phyloP scores from a whole-genome alignment of 1,140 invertebrate species.

The Pectinophora gossypiella region DNA sequence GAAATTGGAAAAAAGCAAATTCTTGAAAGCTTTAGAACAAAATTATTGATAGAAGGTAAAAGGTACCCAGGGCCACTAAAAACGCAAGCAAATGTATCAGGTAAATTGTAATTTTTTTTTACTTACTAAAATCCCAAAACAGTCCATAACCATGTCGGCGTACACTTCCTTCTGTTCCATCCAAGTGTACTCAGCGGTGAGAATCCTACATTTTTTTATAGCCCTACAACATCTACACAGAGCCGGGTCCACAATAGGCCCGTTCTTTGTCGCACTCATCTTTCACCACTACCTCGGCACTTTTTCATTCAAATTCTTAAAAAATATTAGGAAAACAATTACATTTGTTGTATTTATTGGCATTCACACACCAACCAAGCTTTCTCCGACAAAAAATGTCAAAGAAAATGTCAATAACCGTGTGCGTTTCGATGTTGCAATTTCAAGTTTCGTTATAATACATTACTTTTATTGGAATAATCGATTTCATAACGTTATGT shows the following conservation, averaged over 20 bases:
- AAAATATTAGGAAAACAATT: too few species aligned
- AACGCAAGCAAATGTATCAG: neutral
- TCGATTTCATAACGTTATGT: too few species aligned
- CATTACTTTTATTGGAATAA: too few species aligned
- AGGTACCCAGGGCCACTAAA: neutral
- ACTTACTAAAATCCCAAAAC: constrained; percentile 36
- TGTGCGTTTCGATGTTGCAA: too few species aligned
- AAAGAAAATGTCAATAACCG: too few species aligned
- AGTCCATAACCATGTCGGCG: constrained; percentile 42
- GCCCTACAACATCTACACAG: constrained; percentile 35
- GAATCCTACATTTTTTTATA: constrained; percentile 32
- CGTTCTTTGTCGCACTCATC: constrained; percentile 23
- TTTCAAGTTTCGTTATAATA: too few species aligned
- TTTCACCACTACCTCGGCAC: constrained; percentile 1
- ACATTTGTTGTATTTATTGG: too few species aligned
- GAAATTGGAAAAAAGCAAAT: too few species aligned
- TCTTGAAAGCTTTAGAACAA: too few species aligned
- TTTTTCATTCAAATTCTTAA: constrained; percentile 3
- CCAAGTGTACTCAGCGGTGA: constrained; percentile 35
- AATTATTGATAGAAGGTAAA: too few species aligned
- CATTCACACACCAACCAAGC: too few species aligned
- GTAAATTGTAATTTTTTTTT: constrained; percentile 4
- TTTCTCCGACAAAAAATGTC: too few species aligned
- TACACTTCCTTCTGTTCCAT: constrained; percentile 34
- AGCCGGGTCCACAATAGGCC: constrained; percentile 35